A percentile compares a stretch with the other conserved stretches of the same genome.
phyloP scores from a whole-genome alignment of 2,888 invertebrate species.

The Drosophila fulvimacula region DNA sequence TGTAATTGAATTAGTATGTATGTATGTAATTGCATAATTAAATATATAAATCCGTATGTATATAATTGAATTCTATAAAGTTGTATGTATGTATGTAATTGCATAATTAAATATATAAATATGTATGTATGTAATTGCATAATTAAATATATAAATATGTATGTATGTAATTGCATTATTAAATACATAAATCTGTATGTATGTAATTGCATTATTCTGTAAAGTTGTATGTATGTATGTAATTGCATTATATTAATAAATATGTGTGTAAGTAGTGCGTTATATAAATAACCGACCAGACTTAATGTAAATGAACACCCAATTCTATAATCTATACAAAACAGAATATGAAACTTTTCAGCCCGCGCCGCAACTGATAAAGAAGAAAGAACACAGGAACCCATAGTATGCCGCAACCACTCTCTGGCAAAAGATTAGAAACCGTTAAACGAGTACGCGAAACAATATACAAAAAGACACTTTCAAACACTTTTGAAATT shows the following conservation, averaged over 20 bases:
- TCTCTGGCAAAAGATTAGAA: slow-evolving; percentile 1
- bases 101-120: no score
- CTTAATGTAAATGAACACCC: neutral
- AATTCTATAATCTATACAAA: neutral
- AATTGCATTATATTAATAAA: neutral
- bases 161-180: neutral
- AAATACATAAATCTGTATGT: neutral
- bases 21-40: neutral
- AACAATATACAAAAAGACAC: neutral
- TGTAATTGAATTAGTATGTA: neutral
- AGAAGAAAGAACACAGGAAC: neutral
- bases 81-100: no score
- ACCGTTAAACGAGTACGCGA: neutral
- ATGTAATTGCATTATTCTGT: neutral
- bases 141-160: neutral
- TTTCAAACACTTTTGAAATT: neutral
- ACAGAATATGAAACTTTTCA: neutral
- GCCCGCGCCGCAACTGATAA: neutral
- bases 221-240: neutral
- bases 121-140: no score
- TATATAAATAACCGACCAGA: neutral
- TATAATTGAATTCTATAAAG: neutral
- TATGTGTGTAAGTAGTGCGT: neutral
- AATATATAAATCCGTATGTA: neutral
- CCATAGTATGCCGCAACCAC: neutral